Percentiles rank a stretch among this genome's conserved stretches.
Evolutionary conservation across 2,113 vertebrate genomes (phyloP).

Genomic region (rabbit (Oryctolagus cuniculus)): mOryCun1.1 NC_091438.1:83667001-83667500

Average conservation of each 20-base stretch:
- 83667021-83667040: conserved; percentile 40
- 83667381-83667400: neutral
- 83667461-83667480: no score
- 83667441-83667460: neutral
- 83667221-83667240: neutral
- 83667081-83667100: neutral
- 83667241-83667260: neutral
- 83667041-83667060: conserved; percentile 36
- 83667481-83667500: no score
- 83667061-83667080: neutral
- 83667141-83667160: neutral
- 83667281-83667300: conserved; percentile 24
- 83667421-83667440: neutral
- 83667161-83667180: conserved; percentile 37
- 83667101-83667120: neutral
- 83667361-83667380: neutral
- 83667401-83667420: neutral
- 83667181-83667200: neutral
- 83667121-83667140: neutral
- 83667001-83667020: conserved; percentile 12
- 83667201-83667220: neutral
- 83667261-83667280: neutral
- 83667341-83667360: neutral
- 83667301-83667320: neutral
- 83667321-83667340: neutral